These are phyloP conservation scores for Stegophylla sp. DNA, from an alignment of 2,888 invertebrate genomes.

Conservation along the genomic window DNA sequence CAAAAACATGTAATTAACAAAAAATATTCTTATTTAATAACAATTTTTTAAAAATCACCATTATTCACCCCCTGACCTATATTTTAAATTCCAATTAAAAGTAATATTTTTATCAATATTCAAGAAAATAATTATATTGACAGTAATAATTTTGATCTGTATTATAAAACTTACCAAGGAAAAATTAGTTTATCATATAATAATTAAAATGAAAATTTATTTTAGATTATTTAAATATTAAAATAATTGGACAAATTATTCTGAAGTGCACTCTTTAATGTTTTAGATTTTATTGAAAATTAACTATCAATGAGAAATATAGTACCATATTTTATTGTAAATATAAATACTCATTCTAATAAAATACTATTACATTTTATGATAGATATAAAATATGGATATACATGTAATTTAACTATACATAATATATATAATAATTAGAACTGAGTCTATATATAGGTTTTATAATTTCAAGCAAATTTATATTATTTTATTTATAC, in stretches of 20 bases:
- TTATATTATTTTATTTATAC: too few relatives aligned
- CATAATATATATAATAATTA: too few relatives aligned
- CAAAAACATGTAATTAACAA: not conserved
- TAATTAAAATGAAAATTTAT: slow-evolving; percentile 4
- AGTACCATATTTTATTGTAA: too few relatives aligned
- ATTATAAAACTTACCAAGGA: not conserved
- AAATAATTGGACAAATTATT: slow-evolving; percentile 8
- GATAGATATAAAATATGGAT: too few relatives aligned
- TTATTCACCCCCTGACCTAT: not conserved
- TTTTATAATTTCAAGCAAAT: too few relatives aligned
- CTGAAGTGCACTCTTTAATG: too few relatives aligned
- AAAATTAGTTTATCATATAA: not conserved
- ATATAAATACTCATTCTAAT: too few relatives aligned
- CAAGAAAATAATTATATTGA: not conserved
- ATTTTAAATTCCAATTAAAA: not conserved
- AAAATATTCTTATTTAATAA: too few relatives aligned
- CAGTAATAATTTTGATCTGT: not conserved
- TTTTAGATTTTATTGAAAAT: not conserved
- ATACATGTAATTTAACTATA: too few relatives aligned
- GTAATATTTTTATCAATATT: not conserved
- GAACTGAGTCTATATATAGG: too few relatives aligned
- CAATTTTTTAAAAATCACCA: not conserved
- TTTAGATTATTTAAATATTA: not conserved
- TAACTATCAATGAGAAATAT: not conserved
- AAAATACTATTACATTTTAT: too few relatives aligned